Percentiles rank a stretch among this genome's conserved stretches.
Conservation (phyloP, 2,888 invertebrate species). For the Tillus elongatus region DNA sequence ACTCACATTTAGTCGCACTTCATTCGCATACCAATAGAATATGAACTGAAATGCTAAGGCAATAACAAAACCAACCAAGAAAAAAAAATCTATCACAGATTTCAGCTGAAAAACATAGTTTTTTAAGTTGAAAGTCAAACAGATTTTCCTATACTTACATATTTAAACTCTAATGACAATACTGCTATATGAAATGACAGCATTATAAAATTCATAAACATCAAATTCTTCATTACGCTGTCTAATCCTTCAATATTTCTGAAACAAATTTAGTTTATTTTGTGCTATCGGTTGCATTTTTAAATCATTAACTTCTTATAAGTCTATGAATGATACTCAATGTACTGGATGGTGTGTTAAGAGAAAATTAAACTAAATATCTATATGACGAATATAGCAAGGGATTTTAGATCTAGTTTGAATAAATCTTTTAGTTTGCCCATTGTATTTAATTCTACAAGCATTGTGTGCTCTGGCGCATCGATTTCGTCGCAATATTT, state of each 20-base stretch:
- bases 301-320: too few species aligned
- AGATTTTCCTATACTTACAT: too few species aligned
- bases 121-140: too few species aligned
- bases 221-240: not conserved
- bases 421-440: too few species aligned
- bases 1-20: not conserved
- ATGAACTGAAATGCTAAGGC: not conserved
- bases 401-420: too few species aligned
- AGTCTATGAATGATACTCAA: too few species aligned
- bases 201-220: not conserved
- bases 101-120: conserved; percentile 1
- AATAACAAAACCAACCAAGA: not conserved
- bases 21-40: conserved; percentile 1
- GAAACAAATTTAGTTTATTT: conserved; percentile 1
- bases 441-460: too few species aligned
- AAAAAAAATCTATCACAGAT: not conserved
- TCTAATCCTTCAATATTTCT: not conserved
- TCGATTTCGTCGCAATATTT: too few species aligned
- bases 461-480: too few species aligned
- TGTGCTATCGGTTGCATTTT: not conserved
- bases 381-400: too few species aligned
- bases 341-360: too few species aligned
- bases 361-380: too few species aligned
- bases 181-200: not conserved
- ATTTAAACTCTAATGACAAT: not conserved